Conservation (phyloP, 2,113 vertebrate genomes). For the Chroicocephalus ridibundus region DNA sequence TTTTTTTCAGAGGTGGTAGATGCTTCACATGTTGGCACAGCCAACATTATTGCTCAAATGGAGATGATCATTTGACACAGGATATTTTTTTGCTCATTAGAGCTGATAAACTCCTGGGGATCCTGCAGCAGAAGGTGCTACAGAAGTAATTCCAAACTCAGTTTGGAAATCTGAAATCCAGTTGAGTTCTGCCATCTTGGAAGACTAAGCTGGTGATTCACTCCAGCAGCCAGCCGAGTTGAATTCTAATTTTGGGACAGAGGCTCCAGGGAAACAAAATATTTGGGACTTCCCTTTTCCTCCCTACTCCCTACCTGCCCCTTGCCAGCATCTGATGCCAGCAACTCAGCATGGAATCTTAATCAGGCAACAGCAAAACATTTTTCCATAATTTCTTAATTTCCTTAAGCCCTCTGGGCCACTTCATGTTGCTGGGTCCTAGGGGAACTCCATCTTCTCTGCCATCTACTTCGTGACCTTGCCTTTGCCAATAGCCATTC, state of each 20-base stretch:
- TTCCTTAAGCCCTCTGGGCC: not conserved
- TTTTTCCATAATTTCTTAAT: not conserved
- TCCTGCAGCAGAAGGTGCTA: not conserved
- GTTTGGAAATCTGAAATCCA: not conserved
- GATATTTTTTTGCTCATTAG: not conserved
- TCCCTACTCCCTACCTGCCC: not conserved
- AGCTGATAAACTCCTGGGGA: not conserved
- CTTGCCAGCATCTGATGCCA: not conserved
- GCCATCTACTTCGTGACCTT: not conserved
- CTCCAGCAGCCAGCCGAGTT: not conserved
- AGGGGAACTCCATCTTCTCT: not conserved
- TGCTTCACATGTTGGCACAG: not conserved
- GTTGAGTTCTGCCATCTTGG: not conserved
- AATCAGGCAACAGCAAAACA: not conserved
- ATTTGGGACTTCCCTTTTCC: not conserved
- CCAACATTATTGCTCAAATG: not conserved
- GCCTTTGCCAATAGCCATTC: not conserved
- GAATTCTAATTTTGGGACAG: not conserved
- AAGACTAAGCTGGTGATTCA: not conserved
- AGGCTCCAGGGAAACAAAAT: not conserved
- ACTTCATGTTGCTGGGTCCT: not conserved
- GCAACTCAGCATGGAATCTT: not conserved
- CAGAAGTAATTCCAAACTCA: not conserved
- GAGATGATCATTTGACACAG: not conserved
- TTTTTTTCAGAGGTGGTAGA: not conserved